phyloP scores from a whole-genome alignment of 2,888 invertebrate genomes.

The Tetropium fuscum region DNA sequence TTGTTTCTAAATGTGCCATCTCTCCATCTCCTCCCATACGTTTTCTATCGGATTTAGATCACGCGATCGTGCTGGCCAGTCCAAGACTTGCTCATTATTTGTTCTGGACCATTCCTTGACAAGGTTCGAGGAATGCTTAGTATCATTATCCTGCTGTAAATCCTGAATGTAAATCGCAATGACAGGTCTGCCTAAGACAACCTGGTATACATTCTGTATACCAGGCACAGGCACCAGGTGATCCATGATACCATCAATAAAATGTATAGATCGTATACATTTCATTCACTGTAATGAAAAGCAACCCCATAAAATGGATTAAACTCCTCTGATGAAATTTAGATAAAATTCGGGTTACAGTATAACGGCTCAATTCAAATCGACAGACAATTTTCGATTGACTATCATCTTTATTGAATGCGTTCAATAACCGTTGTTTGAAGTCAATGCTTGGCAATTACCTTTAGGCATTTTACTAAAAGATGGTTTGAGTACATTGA shows the following conservation, averaged over 20 bases:
- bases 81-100: background rate
- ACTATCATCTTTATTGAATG: background rate
- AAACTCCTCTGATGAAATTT: background rate
- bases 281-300: background rate
- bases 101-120: slow-evolving; percentile 1
- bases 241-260: background rate
- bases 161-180: background rate
- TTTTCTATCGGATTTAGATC: background rate
- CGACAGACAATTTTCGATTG: background rate
- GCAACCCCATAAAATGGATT: slow-evolving; percentile 2
- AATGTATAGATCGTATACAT: background rate
- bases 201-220: background rate
- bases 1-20: background rate
- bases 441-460: background rate
- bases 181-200: background rate
- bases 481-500: too few relatives aligned
- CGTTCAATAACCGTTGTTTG: background rate
- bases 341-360: background rate
- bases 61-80: background rate
- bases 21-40: background rate
- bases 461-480: too few relatives aligned
- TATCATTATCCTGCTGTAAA: background rate
- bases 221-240: background rate
- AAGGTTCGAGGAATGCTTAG: slow-evolving; percentile 2
- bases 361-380: background rate